Conservation (phyloP, 1,140 invertebrate species). For the Adoxophyes honmai region DNA sequence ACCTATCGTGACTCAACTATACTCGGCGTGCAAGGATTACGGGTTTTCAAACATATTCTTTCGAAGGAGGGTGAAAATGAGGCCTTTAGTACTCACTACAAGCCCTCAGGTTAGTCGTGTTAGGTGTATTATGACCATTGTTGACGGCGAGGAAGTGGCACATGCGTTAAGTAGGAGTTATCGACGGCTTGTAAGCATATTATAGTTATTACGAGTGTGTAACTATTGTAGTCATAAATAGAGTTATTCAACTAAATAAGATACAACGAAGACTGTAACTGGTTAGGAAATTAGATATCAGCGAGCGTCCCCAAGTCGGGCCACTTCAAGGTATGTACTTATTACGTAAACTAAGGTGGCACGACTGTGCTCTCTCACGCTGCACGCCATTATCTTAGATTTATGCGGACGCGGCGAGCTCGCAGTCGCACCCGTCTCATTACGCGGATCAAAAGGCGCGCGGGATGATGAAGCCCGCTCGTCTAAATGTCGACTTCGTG, state of each 20-base stretch:
- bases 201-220: too few relatives aligned
- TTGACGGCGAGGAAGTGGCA: constrained; percentile 42
- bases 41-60: constrained; percentile 30
- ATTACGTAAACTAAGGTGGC: constrained; percentile 55
- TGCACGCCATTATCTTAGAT: constrained; percentile 49
- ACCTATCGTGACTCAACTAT: constrained; percentile 21
- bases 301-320: constrained; percentile 23
- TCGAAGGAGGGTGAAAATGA: constrained; percentile 30
- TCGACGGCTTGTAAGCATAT: constrained; percentile 19
- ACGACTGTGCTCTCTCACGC: constrained; percentile 59
- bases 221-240: too few relatives aligned
- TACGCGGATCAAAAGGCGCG: constrained; percentile 47
- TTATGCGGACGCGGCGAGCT: constrained; percentile 44
- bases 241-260: not conserved
- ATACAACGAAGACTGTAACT: constrained; percentile 20
- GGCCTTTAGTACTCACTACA: constrained; percentile 33
- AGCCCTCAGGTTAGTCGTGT: constrained; percentile 38
- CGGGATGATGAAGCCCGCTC: constrained; percentile 31
- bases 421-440: constrained; percentile 52
- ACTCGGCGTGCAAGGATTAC: constrained; percentile 31
- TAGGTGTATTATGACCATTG: constrained; percentile 39
- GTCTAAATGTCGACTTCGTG: constrained; percentile 53
- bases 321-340: constrained; percentile 46
- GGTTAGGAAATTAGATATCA: constrained; percentile 36
- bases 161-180: constrained; percentile 28